A percentile compares a stretch with the other conserved stretches of the same genome.
These are phyloP conservation scores for Hirudinaria manillensis DNA, from an alignment of 2,888 invertebrate genomes.

Conservation along the genomic window DNA sequence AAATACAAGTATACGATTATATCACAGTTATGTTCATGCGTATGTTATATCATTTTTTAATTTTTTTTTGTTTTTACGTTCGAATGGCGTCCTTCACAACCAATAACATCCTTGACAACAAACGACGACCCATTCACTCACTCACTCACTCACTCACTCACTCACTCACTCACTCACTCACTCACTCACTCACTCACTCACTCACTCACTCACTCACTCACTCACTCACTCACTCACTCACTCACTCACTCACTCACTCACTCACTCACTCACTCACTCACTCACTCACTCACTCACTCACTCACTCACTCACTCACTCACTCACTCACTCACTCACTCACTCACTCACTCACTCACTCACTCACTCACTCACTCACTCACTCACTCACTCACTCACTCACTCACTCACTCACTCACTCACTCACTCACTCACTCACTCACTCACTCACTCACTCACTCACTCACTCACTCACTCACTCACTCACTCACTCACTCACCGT, in stretches of 20 bases:
- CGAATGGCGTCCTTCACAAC: too few species aligned
- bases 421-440: conserved; percentile 16
- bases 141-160: background rate
- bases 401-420: conserved; percentile 16
- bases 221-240: background rate
- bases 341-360: background rate
- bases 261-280: background rate
- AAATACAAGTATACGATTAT: too few species aligned
- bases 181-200: background rate
- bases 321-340: background rate
- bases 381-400: conserved; percentile 16
- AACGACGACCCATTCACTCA: background rate
- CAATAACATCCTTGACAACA: too few species aligned
- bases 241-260: background rate
- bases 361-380: conserved; percentile 10
- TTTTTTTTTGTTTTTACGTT: too few species aligned
- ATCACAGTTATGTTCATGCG: too few species aligned
- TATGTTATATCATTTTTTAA: too few species aligned
- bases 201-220: background rate
- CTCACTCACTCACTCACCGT: conserved; percentile 11
- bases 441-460: conserved; percentile 14
- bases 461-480: conserved; percentile 19
- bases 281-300: background rate
- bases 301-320: background rate
- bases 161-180: background rate